These are phyloP conservation scores for Avahi laniger DNA, from an alignment of 2,797 vertebrate species.

Conservation along the genomic window DNA sequence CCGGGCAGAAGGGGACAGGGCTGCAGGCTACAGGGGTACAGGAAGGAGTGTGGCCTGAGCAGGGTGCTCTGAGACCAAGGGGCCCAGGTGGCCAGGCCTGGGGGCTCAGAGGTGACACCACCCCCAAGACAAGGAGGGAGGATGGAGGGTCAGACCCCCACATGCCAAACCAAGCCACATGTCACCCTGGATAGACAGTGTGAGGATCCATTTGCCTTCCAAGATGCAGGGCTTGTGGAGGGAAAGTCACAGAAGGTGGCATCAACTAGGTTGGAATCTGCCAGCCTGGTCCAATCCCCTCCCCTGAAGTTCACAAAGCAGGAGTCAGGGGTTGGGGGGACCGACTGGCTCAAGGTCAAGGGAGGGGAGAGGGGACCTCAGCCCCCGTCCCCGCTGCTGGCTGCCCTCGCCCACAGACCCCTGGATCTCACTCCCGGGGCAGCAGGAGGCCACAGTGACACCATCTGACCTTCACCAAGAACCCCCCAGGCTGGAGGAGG, in stretches of 20 bases:
- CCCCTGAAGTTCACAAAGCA: not conserved
- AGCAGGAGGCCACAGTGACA: not conserved
- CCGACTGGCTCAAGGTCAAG: not conserved
- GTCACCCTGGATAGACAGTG: not conserved
- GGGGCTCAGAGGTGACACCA: not conserved
- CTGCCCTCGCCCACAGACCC: not conserved
- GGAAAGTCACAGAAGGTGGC: too few relatives aligned
- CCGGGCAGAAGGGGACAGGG: not conserved
- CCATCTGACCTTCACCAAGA: not conserved
- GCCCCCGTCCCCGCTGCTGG: not conserved
- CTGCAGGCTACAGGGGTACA: not conserved
- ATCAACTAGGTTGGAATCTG: accelerated
- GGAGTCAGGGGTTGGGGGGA: not conserved
- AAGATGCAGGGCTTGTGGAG: not conserved
- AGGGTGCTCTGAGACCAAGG: not conserved
- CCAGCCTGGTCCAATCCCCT: not conserved
- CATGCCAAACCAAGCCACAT: accelerated
- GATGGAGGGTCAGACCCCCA: not conserved
- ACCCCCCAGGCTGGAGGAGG: not conserved
- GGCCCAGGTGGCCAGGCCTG: not conserved
- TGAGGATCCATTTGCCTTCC: not conserved
- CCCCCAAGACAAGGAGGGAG: not conserved
- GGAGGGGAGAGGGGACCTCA: not conserved
- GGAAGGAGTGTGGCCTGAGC: not conserved
- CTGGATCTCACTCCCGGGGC: not conserved